Evolutionary conservation across 2,888 invertebrate genomes (phyloP).

Genomic region (Cinara cedri): DNA sequence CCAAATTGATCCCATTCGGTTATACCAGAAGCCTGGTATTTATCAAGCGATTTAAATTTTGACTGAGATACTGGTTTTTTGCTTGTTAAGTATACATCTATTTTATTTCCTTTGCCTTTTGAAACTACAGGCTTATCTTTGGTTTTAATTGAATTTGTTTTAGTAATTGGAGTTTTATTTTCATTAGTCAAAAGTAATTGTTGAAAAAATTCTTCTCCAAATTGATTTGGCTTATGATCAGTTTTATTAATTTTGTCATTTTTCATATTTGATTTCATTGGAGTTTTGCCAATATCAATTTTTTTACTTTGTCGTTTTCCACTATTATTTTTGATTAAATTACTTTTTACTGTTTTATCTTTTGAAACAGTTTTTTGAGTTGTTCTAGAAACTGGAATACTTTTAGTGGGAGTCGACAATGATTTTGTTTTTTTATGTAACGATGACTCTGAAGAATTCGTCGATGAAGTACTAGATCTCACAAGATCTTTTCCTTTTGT

Average conservation of each 20-base stretch:
- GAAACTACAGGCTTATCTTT: constrained; percentile 66
- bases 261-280: constrained; percentile 22
- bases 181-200: constrained; percentile 33
- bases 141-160: constrained; percentile 9
- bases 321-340: constrained; percentile 34
- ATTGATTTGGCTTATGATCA: constrained; percentile 43
- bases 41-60: constrained; percentile 73
- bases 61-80: constrained; percentile 76
- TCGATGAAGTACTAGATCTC: constrained; percentile 60
- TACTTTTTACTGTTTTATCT: constrained; percentile 36
- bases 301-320: constrained; percentile 46
- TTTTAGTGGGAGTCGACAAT: constrained; percentile 44
- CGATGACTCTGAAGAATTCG: constrained; percentile 52
- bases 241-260: constrained; percentile 17
- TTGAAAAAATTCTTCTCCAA: constrained; percentile 57
- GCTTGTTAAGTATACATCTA: constrained; percentile 72
- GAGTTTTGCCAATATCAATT: constrained; percentile 30
- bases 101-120: constrained; percentile 62
- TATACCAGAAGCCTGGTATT: constrained; percentile 62
- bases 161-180: neutral
- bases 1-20: constrained; percentile 59
- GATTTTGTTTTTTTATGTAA: constrained; percentile 46
- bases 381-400: constrained; percentile 48
- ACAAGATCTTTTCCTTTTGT: constrained; percentile 62
- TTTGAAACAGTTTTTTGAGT: constrained; percentile 27